phyloP scores from a whole-genome alignment of 2,888 invertebrate species.

The Lepas anatifera region DNA sequence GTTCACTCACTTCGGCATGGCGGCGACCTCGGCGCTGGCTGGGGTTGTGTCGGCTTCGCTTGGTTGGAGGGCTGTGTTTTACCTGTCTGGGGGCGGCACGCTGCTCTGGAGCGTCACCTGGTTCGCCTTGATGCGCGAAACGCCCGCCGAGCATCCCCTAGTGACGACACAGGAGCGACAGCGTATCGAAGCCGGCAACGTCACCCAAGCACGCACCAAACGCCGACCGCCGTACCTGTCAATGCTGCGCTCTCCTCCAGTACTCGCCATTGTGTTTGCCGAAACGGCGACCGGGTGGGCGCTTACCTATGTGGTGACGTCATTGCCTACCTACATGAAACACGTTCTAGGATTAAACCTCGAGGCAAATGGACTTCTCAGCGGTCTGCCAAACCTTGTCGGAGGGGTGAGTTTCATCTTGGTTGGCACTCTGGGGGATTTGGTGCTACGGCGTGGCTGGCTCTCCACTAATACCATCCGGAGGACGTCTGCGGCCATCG shows the following conservation, averaged over 20 bases:
- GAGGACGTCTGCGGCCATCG: background rate
- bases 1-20: background rate
- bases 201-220: background rate
- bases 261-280: background rate
- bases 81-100: background rate
- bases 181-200: background rate
- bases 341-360: background rate
- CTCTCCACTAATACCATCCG: background rate
- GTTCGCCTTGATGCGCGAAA: background rate
- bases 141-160: background rate
- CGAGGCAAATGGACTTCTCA: background rate
- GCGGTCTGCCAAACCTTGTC: background rate
- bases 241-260: background rate
- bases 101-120: conserved; percentile 1
- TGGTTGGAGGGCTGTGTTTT: background rate
- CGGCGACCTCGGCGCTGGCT: background rate
- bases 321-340: conserved; percentile 4
- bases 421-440: background rate
- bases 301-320: background rate
- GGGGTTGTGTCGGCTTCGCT: background rate
- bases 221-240: background rate
- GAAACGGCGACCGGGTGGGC: conserved; percentile 5
- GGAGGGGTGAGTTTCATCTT: background rate
- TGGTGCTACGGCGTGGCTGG: background rate
- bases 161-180: background rate